Evolutionary conservation across 2,888 invertebrate genomes (phyloP).

Genomic region (Geophilus truncorum): DNA sequence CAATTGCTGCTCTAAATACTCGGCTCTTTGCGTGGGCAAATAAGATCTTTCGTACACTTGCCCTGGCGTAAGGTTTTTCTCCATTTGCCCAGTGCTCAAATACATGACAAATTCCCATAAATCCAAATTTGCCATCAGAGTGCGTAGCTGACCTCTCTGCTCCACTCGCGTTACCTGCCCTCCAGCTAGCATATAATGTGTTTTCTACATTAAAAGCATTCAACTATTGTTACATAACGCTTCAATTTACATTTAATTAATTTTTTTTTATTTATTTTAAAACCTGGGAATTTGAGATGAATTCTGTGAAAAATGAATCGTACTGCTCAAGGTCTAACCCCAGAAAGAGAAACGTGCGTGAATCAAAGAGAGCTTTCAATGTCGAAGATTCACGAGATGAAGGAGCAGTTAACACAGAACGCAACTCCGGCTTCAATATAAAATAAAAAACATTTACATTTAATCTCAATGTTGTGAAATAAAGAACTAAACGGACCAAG

Average conservation of each 20-base stretch:
- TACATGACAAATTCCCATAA: conserved; percentile 38
- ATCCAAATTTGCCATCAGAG: conserved; percentile 35
- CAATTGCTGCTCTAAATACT: conserved; percentile 36
- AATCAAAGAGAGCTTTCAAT: conserved; percentile 30
- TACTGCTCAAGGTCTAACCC: conserved; percentile 32
- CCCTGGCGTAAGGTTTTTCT: conserved; percentile 34
- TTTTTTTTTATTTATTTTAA: neutral
- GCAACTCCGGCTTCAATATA: neutral
- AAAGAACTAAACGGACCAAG: conserved; percentile 20
- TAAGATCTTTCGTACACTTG: conserved; percentile 36
- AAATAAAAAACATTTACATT: no score
- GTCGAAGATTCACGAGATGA: neutral
- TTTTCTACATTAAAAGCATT: conserved; percentile 13
- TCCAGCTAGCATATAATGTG: conserved; percentile 35
- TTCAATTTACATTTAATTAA: no score
- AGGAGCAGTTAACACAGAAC: neutral
- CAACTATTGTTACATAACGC: no score
- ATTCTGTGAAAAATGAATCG: conserved; percentile 32
- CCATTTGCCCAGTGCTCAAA: conserved; percentile 35
- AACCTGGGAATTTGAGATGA: conserved; percentile 34
- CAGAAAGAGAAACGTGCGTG: conserved; percentile 33
- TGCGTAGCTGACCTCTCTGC: conserved; percentile 23
- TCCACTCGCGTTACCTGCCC: conserved; percentile 25
- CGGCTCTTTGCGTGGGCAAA: conserved; percentile 36
- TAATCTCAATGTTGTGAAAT: no score